Base-by-base conservation (phyloP, 92 coral and sea anemone genomes). In the Umimayanthus kanabou region DNA sequence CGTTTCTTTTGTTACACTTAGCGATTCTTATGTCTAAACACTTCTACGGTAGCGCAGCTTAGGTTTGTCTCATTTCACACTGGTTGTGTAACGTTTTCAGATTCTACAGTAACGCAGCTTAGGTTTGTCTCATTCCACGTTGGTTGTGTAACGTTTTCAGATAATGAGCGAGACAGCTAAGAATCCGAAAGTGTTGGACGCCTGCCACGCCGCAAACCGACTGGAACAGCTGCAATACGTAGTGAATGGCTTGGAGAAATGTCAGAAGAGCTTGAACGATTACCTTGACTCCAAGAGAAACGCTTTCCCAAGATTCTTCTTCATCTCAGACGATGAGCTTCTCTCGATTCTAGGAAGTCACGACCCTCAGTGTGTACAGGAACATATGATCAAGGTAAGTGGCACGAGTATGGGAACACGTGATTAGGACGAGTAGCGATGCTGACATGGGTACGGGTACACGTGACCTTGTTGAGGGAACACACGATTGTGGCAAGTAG, bases 221-320 rank as follows among this genome's bases (percentile, higher is more conserved):
- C 98, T 97, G 85, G 99, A 97, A 70, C 95, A 96, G 82, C 91
- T 95, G 76, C 99, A 97, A 87, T 92, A 91, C 77, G 89, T 97
- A 23, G 99, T 97, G 43, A 92, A 93, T 42, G 99, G 99, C 13
- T 90, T 97, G 82, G 99, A 97, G 93, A 97, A 97, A 84, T 97
- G 99, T 85, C 99, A 97, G 89, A 97, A 97, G 89, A 97, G 99
- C 85, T 90, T 97, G 70, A 97, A 97, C 73, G 99, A 97, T 81
- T 97, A 97, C 87, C 89, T 97, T 73, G 99, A 97, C 92, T 97
- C 99, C 89, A 97, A 97, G 91, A 94, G 99, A 66, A 97, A 97
- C 87, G 99, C 99, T 47, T 97, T 97, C 79, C 99, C 99, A 9
- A 94, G 99, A 23, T 97, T 97, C 90, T 97, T 97, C 94, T 97